phyloP scores from a whole-genome alignment of 64 coral and sea anemone genomes.

The Montipora cactus region DNA sequence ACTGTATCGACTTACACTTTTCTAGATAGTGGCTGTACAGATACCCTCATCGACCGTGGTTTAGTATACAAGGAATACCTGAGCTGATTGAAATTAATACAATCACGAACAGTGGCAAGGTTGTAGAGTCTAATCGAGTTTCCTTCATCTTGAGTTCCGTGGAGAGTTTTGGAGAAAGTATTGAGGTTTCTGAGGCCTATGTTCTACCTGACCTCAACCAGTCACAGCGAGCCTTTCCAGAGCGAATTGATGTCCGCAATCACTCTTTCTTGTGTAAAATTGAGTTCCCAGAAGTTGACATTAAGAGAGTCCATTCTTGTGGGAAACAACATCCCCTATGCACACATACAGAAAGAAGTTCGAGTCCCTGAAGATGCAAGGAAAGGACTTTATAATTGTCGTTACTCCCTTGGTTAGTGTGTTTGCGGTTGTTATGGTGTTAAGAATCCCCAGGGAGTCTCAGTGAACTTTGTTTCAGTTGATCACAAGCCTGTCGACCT shows the following conservation, averaged over 20 bases:
- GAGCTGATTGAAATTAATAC: slow-evolving; percentile 54
- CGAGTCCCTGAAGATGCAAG: slow-evolving; percentile 34
- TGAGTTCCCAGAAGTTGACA: slow-evolving; percentile 62
- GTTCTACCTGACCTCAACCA: slow-evolving; percentile 54
- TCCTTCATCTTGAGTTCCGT: slow-evolving; percentile 42
- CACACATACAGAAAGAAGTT: slow-evolving; percentile 66
- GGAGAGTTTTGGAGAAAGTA: slow-evolving; percentile 32
- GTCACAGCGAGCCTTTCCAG: slow-evolving; percentile 13
- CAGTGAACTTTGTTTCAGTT: slow-evolving; percentile 38
- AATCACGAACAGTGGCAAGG: slow-evolving; percentile 44
- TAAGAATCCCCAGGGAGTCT: background rate
- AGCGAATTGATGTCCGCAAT: slow-evolving; percentile 32
- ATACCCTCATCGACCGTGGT: slow-evolving; percentile 50
- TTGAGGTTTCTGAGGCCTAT: slow-evolving; percentile 50
- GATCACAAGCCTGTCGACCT: slow-evolving; percentile 1
- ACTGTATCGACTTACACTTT: slow-evolving; percentile 65
- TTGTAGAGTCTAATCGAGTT: slow-evolving; percentile 44
- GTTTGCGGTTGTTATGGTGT: background rate
- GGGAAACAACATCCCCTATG: slow-evolving; percentile 58
- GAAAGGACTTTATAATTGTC: slow-evolving; percentile 61
- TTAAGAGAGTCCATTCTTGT: slow-evolving; percentile 67
- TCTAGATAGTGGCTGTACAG: slow-evolving; percentile 75
- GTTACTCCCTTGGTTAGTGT: slow-evolving; percentile 50
- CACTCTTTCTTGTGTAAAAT: slow-evolving; percentile 26
- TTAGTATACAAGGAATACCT: slow-evolving; percentile 60